phyloP scores from a whole-genome alignment of 2,888 invertebrate genomes.

The Choreutis nemorana region DNA sequence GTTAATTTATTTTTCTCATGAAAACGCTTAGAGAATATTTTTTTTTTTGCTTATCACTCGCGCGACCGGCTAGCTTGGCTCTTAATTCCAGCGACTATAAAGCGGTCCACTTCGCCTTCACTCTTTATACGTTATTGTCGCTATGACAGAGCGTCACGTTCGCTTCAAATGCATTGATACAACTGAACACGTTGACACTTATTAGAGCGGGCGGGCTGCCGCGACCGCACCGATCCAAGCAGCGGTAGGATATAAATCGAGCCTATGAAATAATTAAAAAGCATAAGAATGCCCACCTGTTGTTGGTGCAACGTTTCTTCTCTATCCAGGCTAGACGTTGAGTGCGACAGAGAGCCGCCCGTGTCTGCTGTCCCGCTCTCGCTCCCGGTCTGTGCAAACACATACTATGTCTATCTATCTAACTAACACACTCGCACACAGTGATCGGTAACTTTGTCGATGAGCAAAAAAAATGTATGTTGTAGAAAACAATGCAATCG shows the following conservation, averaged over 20 bases:
- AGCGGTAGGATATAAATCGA: neutral
- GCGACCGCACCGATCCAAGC: no score
- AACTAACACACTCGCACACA: slow-evolving; percentile 23
- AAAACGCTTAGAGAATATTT: neutral
- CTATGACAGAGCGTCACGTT: no score
- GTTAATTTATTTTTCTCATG: neutral
- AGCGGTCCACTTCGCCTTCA: no score
- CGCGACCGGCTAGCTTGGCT: no score
- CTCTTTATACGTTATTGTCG: no score
- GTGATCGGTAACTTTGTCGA: neutral
- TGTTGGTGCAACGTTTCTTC: slow-evolving; percentile 73
- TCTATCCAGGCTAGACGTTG: slow-evolving; percentile 87
- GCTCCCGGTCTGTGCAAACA: slow-evolving; percentile 54
- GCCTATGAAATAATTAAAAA: neutral
- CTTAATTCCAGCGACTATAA: no score
- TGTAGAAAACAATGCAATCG: slow-evolving; percentile 11
- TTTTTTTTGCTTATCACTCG: neutral
- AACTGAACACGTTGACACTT: no score
- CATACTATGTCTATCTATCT: slow-evolving; percentile 26
- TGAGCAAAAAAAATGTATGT: no score
- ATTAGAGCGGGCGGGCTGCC: no score
- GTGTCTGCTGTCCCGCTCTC: slow-evolving; percentile 68
- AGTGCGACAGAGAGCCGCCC: slow-evolving; percentile 76
- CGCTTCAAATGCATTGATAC: no score
- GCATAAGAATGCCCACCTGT: slow-evolving; percentile 46